A percentile compares a stretch with the other conserved stretches of the same genome.
These are phyloP conservation scores for Hypocryptadius cinnamomeus DNA, from an alignment of 2,113 vertebrate species.

Conservation along the genomic window DNA sequence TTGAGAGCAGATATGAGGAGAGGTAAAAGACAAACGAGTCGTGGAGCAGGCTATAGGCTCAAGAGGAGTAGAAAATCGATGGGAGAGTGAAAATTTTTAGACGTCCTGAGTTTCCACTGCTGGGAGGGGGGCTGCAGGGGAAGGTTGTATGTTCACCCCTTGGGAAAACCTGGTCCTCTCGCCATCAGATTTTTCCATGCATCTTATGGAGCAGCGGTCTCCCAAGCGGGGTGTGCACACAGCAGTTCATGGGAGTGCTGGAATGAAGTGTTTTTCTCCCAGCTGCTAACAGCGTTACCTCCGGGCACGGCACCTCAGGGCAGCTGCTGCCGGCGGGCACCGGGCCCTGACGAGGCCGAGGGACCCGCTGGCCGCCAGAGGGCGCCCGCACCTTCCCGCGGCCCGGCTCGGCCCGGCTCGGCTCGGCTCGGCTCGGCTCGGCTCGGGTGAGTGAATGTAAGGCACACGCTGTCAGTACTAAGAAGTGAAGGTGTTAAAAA, in stretches of 20 bases:
- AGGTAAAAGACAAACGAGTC: neutral
- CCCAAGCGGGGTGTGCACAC: accelerated
- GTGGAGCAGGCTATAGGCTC: neutral
- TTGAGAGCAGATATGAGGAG: accelerated
- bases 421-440: neutral
- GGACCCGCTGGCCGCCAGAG: neutral
- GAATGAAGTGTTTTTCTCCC: neutral
- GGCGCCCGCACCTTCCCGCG: neutral
- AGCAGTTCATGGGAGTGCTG: accelerated
- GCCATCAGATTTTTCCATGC: accelerated
- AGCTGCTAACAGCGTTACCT: accelerated
- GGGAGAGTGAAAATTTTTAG: neutral
- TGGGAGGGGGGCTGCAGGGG: neutral
- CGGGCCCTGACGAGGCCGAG: neutral
- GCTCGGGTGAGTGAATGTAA: accelerated
- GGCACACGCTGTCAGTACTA: accelerated
- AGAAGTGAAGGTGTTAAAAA: neutral
- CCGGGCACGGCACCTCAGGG: neutral
- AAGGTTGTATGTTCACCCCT: neutral
- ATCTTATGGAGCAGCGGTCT: neutral
- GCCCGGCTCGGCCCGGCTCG: neutral
- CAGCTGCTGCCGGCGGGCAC: neutral
- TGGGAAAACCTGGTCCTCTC: neutral
- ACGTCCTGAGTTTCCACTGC: neutral
- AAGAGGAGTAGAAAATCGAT: neutral